A percentile compares a stretch with the other conserved stretches of the same genome.
Evolutionary conservation across 2,797 vertebrate species (phyloP).

Genomic region (Leuciscus waleckii): DNA sequence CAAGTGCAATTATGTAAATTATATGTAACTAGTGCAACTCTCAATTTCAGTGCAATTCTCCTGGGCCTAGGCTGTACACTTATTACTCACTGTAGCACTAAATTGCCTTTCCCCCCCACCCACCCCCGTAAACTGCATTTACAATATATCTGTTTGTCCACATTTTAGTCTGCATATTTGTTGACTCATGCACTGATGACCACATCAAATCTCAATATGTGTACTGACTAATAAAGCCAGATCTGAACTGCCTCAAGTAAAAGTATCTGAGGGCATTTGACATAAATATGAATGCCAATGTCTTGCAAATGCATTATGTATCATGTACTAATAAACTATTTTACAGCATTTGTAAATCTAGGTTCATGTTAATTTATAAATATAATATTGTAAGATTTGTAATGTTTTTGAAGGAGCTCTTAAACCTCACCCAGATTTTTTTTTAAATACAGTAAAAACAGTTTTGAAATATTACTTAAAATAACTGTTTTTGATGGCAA

Average conservation of each 20-base stretch:
- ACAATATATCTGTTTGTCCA: conserved; percentile 6
- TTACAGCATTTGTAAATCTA: not conserved
- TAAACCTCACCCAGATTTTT: too few relatives aligned
- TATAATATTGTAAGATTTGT: not conserved
- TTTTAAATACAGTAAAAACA: too few relatives aligned
- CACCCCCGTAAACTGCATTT: conserved; percentile 33
- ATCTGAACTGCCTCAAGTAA: not conserved
- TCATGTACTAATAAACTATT: not conserved
- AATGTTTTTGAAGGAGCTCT: too few relatives aligned
- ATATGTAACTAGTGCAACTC: conserved; percentile 41
- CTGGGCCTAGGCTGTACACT: conserved; percentile 7
- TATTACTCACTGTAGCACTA: conserved; percentile 36
- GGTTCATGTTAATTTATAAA: not conserved
- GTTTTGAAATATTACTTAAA: too few relatives aligned
- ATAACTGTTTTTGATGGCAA: too few relatives aligned
- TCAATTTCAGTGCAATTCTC: conserved; percentile 31
- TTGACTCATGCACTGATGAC: not conserved
- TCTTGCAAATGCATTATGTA: not conserved
- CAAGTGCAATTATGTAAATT: conserved; percentile 40
- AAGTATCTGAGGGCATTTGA: not conserved
- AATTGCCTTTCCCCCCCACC: not conserved
- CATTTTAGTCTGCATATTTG: not conserved
- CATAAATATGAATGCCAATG: not conserved
- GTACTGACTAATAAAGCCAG: not conserved
- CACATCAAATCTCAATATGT: not conserved